These are phyloP conservation scores for Paragorgia papillata DNA, from an alignment of 92 coral and sea anemone species.

Conservation along the genomic window DNA sequence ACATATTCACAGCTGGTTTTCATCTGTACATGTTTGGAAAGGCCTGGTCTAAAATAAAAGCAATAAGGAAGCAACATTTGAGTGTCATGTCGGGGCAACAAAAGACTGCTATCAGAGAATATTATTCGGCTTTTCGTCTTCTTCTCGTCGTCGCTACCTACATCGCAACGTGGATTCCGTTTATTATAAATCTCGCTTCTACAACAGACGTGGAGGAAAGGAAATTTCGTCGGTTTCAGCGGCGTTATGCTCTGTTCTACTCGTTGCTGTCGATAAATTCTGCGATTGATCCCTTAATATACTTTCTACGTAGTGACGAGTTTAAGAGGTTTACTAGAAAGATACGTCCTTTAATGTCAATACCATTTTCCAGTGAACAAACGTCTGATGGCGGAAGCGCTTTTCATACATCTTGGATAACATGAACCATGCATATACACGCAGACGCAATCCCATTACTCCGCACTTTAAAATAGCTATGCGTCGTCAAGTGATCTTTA, in stretches of 20 bases:
- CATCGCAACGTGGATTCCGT: conserved; percentile 22
- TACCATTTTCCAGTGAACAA: too few species aligned
- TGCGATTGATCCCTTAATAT: conserved; percentile 5
- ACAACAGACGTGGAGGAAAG: neutral
- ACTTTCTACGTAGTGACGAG: conserved; percentile 23
- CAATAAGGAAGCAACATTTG: neutral
- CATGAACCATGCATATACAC: too few species aligned
- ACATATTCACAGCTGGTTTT: conserved; percentile 1
- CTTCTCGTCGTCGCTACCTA: conserved; percentile 2
- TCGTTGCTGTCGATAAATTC: conserved; percentile 5
- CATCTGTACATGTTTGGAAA: conserved; percentile 10
- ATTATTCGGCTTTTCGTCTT: conserved; percentile 5
- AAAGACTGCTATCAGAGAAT: neutral
- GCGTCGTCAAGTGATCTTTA: too few species aligned
- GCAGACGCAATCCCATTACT: too few species aligned
- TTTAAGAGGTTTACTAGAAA: conserved; percentile 2
- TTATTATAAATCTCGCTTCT: neutral
- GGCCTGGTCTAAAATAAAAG: conserved; percentile 2
- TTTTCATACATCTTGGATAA: too few species aligned
- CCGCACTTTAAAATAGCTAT: too few species aligned
- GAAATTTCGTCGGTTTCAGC: conserved; percentile 5
- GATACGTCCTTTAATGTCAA: neutral
- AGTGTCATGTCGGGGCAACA: conserved; percentile 11
- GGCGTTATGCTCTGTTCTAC: conserved; percentile 1
- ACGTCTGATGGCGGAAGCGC: too few species aligned